These are phyloP conservation scores for Pogonocherus hispidulus DNA, from an alignment of 2,888 invertebrate species.

Conservation along the genomic window DNA sequence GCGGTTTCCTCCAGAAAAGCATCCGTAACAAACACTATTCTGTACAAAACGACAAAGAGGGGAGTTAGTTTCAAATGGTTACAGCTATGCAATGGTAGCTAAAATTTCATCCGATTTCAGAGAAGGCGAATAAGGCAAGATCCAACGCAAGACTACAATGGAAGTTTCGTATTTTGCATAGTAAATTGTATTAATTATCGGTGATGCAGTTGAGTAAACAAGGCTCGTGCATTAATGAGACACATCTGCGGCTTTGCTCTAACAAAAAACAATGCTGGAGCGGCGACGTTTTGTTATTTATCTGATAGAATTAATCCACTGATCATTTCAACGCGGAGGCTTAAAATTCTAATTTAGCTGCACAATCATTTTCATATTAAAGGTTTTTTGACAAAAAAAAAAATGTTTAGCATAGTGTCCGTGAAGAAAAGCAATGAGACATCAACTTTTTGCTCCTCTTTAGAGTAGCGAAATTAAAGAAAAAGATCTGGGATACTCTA, in stretches of 20 bases:
- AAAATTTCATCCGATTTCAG: slow-evolving; percentile 4
- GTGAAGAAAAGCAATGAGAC: too few species aligned
- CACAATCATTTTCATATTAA: too few species aligned
- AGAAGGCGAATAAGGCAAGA: slow-evolving; percentile 10
- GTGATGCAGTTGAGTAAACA: slow-evolving; percentile 39
- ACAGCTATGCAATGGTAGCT: background rate
- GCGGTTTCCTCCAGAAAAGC: background rate
- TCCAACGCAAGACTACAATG: slow-evolving; percentile 2
- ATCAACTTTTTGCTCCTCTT: too few species aligned
- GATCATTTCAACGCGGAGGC: background rate
- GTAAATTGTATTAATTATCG: slow-evolving; percentile 35
- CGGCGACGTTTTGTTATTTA: slow-evolving; percentile 12
- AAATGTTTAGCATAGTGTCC: too few species aligned
- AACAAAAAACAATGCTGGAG: background rate
- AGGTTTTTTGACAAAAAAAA: too few species aligned
- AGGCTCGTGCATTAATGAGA: slow-evolving; percentile 43
- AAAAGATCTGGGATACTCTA: too few species aligned
- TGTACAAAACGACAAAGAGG: background rate
- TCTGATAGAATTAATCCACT: slow-evolving; percentile 10
- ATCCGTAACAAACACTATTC: background rate
- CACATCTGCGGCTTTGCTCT: slow-evolving; percentile 38
- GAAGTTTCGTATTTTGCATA: slow-evolving; percentile 33
- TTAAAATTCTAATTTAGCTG: background rate
- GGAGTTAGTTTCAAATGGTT: too few species aligned
- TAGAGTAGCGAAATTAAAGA: too few species aligned